phyloP scores from a whole-genome alignment of 2,888 invertebrate species.

The Neuroscelio doddi region DNA sequence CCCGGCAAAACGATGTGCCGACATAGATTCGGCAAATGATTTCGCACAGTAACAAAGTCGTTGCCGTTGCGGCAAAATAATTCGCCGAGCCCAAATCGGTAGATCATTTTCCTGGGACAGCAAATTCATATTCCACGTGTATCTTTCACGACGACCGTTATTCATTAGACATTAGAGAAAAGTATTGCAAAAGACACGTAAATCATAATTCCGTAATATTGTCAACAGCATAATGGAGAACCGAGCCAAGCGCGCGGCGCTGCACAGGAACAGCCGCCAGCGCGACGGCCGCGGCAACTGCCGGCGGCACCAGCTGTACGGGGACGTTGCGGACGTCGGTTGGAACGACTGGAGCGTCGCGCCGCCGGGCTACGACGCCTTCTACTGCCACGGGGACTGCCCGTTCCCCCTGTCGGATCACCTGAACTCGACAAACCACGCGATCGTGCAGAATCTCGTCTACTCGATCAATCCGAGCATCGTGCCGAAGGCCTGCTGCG shows the following conservation, averaged over 20 bases:
- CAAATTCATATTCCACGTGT: too few species aligned
- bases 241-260: slow-evolving; percentile 74
- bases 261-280: slow-evolving; percentile 78
- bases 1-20: too few species aligned
- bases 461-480: slow-evolving; percentile 91
- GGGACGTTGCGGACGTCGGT: slow-evolving; percentile 96
- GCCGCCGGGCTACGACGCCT: slow-evolving; percentile 96
- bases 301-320: slow-evolving; percentile 90
- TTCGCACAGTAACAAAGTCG: too few species aligned
- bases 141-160: too few species aligned
- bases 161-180: too few species aligned
- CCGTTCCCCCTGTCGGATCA: slow-evolving; percentile 94
- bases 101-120: too few species aligned
- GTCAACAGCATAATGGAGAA: slow-evolving; percentile 72
- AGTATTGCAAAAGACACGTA: too few species aligned
- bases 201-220: too few species aligned
- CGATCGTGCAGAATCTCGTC: slow-evolving; percentile 97
- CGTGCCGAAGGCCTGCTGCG: slow-evolving; percentile 97
- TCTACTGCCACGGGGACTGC: slow-evolving; percentile 96
- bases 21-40: too few species aligned
- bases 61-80: too few species aligned
- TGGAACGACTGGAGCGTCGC: slow-evolving; percentile 99
- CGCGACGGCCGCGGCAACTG: slow-evolving; percentile 86
- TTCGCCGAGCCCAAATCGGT: too few species aligned
- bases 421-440: slow-evolving; percentile 97